Evolutionary conservation across 2,888 invertebrate genomes (phyloP).

Genomic region (Drosophila multiciliata): DNA sequence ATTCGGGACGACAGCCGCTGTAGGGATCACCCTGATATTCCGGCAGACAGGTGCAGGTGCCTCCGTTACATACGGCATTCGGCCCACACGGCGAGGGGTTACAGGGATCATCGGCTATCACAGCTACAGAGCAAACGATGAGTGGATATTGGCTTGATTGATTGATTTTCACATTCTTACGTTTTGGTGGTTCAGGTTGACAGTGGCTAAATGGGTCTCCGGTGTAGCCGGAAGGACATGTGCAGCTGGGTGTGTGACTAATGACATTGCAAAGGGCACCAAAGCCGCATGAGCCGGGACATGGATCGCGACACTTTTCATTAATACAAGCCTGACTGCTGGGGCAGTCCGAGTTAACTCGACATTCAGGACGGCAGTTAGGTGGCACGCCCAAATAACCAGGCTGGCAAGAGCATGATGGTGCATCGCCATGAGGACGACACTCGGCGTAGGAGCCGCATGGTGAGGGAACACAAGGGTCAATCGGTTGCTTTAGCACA

Average conservation of each 20-base stretch:
- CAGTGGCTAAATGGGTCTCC: constrained; percentile 93
- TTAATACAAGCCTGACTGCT: constrained; percentile 90
- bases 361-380: constrained; percentile 90
- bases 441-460: constrained; percentile 89
- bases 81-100: constrained; percentile 92
- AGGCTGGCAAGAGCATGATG: constrained; percentile 89
- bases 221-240: constrained; percentile 87
- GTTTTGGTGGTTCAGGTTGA: constrained; percentile 85
- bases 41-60: constrained; percentile 84
- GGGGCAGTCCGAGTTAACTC: constrained; percentile 89
- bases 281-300: constrained; percentile 90
- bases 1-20: constrained; percentile 92
- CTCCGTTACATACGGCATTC: constrained; percentile 88
- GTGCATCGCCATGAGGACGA: constrained; percentile 86
- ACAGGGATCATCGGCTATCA: constrained; percentile 87
- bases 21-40: constrained; percentile 91
- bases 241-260: constrained; percentile 89
- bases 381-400: constrained; percentile 89
- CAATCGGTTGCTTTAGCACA: constrained; percentile 64
- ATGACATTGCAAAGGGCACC: constrained; percentile 89
- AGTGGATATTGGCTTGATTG: not conserved
- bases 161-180: constrained; percentile 67
- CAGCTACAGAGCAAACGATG: constrained; percentile 52
- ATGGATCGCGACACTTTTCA: constrained; percentile 90
- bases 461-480: constrained; percentile 88